phyloP scores from a whole-genome alignment of 2,888 invertebrate species.

The Geotrupes spiniger region DNA sequence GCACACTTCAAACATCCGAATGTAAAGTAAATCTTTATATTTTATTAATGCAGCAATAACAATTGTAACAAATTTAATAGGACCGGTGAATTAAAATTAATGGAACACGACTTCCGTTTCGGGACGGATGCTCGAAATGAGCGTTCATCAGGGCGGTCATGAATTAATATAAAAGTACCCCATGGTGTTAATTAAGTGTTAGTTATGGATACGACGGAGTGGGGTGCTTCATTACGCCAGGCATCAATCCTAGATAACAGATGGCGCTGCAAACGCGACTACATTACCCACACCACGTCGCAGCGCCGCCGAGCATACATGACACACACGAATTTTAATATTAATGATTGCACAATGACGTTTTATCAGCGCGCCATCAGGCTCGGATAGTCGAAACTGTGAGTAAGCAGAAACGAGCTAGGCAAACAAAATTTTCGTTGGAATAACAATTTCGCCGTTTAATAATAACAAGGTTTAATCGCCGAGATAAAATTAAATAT shows the following conservation, averaged over 20 bases:
- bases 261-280: slow-evolving; percentile 24
- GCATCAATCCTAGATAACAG: slow-evolving; percentile 33
- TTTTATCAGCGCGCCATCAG: background rate
- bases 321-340: background rate
- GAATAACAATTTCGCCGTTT: too few species aligned
- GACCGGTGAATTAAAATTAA: slow-evolving; percentile 21
- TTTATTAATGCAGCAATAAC: slow-evolving; percentile 13
- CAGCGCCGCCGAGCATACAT: background rate
- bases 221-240: slow-evolving; percentile 32
- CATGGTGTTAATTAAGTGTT: slow-evolving; percentile 46
- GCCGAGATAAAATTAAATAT: too few species aligned
- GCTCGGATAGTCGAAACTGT: too few species aligned
- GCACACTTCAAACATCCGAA: too few species aligned
- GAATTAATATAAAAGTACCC: slow-evolving; percentile 43
- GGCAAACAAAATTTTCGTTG: too few species aligned
- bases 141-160: slow-evolving; percentile 32
- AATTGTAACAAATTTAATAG: slow-evolving; percentile 24
- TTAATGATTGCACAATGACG: slow-evolving; percentile 2
- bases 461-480: too few species aligned
- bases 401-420: too few species aligned
- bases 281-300: background rate
- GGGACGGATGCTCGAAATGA: slow-evolving; percentile 32
- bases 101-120: slow-evolving; percentile 23
- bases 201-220: slow-evolving; percentile 35
- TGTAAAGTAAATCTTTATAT: too few species aligned